Base-by-base conservation (phyloP, 2,113 vertebrate species). In the Stomatorhinus ivindoensis region DNA sequence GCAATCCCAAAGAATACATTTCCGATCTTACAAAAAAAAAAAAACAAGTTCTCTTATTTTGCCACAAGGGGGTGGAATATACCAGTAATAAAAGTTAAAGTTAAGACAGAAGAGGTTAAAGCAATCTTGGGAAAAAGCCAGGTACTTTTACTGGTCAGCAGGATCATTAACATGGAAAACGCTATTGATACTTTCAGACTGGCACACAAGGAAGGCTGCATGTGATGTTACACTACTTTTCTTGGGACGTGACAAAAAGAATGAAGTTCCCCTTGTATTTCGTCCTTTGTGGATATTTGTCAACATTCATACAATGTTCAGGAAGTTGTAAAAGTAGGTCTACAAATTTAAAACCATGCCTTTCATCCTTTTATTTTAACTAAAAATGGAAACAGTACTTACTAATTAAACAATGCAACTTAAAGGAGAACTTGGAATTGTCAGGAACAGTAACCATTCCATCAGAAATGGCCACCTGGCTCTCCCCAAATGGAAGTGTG, bases 401-500 rank as follows among this genome's bases (percentile, higher is more conserved):
- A 99, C 98, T 95, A 92, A 99, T 98, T 93, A 99, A 95, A 91
- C 97, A 97, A 94, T 99, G 98, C 90, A 99, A 58, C 88, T 95
- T 95, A 90, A 94, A 96, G 55, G 98, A 98, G 93, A 97, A 99
- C 5, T 97, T 97, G 53, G 98, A 99, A 94, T 95, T 96, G 89
- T 99, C 97, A 0, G 98, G 98, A 94, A 99, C 93, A 10, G 97
- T 97, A 90, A 99, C 99, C 93, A 94, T 98, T 92, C 98, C 98
- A 3, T 99, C 98, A 39, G 98, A 99, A 93, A 99, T 99, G 92
- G 98, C 98, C 82, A 99, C 98, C 94, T 99, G 98, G 94, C 98
- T 99, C 94, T 99, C 98, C 93, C 98, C 98, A 92, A 99, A 99
- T 80, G 98, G 98, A 95, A 99, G 97, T 0, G 96, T 92, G 92